phyloP scores from a whole-genome alignment of 2,113 vertebrate genomes.

The Notothenia rossii region DNA sequence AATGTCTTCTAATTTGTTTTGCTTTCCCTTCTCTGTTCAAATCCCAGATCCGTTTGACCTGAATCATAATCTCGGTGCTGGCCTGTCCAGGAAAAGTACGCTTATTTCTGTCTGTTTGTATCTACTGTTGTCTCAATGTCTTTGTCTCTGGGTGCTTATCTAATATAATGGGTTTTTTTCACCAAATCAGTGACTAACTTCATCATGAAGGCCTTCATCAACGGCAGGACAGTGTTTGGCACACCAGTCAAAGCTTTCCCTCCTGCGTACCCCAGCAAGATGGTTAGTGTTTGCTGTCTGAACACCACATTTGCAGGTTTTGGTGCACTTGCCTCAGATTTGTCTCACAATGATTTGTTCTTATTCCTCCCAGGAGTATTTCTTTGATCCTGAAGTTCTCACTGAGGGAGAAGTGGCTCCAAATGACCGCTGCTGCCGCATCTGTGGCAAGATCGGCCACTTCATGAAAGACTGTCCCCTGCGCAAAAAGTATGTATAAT shows the following conservation, averaged over 20 bases:
- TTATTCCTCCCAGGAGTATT: constrained; percentile 87
- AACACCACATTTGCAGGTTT: not conserved
- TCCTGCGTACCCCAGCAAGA: constrained; percentile 87
- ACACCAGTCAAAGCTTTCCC: constrained; percentile 88
- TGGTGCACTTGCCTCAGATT: not conserved
- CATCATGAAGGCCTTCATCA: constrained; percentile 98
- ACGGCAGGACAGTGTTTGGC: constrained; percentile 93
- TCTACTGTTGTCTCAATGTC: not conserved
- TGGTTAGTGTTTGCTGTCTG: constrained; percentile 81
- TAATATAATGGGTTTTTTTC: not conserved
- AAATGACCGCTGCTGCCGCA: constrained; percentile 95
- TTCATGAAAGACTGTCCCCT: constrained; percentile 97
- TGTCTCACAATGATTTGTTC: not conserved
- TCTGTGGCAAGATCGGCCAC: constrained; percentile 97
- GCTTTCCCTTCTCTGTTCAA: not conserved
- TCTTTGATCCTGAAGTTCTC: constrained; percentile 94
- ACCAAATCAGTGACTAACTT: constrained; percentile 92
- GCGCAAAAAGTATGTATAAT: constrained; percentile 88
- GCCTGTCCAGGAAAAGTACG: constrained; percentile 96
- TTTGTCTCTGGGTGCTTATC: not conserved
- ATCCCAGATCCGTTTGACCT: constrained; percentile 94
- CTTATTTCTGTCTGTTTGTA: not conserved
- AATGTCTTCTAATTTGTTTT: not conserved
- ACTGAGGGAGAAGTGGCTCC: constrained; percentile 94
- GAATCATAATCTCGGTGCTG: constrained; percentile 96